Evolutionary conservation across 2,888 invertebrate species (phyloP), one percentile per base, ranked within the genome.

Genomic region (Cynaeus angustus): DNA sequence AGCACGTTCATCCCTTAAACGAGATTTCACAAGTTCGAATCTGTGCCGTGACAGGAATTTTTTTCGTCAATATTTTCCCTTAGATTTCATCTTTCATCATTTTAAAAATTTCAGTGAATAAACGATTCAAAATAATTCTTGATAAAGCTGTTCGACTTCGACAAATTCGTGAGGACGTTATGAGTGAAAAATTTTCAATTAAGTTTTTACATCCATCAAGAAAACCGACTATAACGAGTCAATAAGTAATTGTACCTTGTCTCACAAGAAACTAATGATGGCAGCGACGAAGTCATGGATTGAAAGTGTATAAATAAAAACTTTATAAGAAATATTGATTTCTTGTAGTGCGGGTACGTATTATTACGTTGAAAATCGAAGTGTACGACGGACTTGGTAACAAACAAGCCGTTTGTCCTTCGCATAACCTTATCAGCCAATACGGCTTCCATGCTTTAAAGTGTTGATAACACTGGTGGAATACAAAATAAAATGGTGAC

Each of bases 21-120:
- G 64, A 64, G 64, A 64, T 64, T 64, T 62, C 62, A 62, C 50
- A 46, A 61, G 59, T 61, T 53, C 52, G 64, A 64, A 53, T 64
- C 43, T 38, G 43, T n/a, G 30, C 13, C 64, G 64, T 64, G 64
- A 62, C 62, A 16, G 33, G 62, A 62, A 62, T 62, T 62, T 62
- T n/a, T 62, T 62, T 50, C 52, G 37, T 10, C 21, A 41, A 62
- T 52, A 62, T 62, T 62, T 62, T 45, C 50, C 26, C 50, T 48
- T 48, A 46, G 61, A 61, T 62, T 62, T 50, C 62, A n/a, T 62
- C 52, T 62, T 62, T 62, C 50, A 38, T 62, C 52, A 50, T 50
- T 59, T 45, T 52, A 13, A n/a, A 50, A 62, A 13, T 46, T 7
- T 30, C 14, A 5, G n/a, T 28, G 26, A 59, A 59, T 59, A 45